phyloP scores from a whole-genome alignment of 2,888 invertebrate genomes.

The Latrodectus hesperus region DNA sequence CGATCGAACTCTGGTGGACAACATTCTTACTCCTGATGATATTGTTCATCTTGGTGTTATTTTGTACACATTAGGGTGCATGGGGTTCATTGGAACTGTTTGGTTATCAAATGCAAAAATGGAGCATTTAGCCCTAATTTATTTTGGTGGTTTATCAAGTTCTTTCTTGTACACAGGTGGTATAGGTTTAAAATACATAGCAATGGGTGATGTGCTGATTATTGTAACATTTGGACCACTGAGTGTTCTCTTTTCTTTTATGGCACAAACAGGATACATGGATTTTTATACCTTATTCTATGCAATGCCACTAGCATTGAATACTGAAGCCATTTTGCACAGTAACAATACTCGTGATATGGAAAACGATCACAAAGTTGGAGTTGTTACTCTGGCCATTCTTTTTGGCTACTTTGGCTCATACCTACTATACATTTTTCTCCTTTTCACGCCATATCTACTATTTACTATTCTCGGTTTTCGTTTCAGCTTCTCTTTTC shows the following conservation, averaged over 20 bases:
- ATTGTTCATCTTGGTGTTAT: slow-evolving; percentile 92
- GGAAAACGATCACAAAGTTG: slow-evolving; percentile 89
- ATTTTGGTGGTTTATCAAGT: slow-evolving; percentile 95
- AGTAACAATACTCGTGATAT: slow-evolving; percentile 95
- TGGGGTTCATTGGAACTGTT: slow-evolving; percentile 85
- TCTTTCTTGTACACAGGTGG: slow-evolving; percentile 98
- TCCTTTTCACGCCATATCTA: slow-evolving; percentile 92
- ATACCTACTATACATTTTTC: slow-evolving; percentile 90
- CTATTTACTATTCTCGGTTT: slow-evolving; percentile 89
- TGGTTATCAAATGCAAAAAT: slow-evolving; percentile 90
- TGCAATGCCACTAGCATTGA: slow-evolving; percentile 93
- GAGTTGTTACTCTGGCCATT: slow-evolving; percentile 96
- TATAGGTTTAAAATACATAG: slow-evolving; percentile 95
- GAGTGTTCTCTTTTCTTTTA: slow-evolving; percentile 92
- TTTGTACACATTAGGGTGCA: slow-evolving; percentile 90
- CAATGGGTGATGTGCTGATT: slow-evolving; percentile 92
- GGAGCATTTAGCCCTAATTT: slow-evolving; percentile 94
- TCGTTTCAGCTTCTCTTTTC: slow-evolving; percentile 90
- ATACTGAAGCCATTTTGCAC: slow-evolving; percentile 95
- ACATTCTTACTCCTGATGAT: slow-evolving; percentile 87
- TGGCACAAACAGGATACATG: slow-evolving; percentile 91
- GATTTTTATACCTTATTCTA: slow-evolving; percentile 93
- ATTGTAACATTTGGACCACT: slow-evolving; percentile 95
- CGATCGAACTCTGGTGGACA: slow-evolving; percentile 95
- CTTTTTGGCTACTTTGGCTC: slow-evolving; percentile 92